Conservation (phyloP, 2,888 invertebrate genomes). For the Branchellion lobata region DNA sequence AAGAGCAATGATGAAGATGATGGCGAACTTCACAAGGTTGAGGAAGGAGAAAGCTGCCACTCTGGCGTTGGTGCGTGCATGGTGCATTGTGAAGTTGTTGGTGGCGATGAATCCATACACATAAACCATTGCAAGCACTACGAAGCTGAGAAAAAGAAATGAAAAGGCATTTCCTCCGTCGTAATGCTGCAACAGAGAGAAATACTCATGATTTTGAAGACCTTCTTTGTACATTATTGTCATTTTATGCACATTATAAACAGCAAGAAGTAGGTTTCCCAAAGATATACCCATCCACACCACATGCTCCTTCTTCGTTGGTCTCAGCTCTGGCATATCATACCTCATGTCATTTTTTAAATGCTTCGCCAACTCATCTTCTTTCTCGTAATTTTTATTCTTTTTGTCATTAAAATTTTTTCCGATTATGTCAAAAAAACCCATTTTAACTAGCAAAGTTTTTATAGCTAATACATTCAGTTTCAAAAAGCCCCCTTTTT, state of each 20-base stretch:
- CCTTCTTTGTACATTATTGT: background rate
- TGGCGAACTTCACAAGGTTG: background rate
- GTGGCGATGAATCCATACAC: background rate
- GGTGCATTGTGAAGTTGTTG: background rate
- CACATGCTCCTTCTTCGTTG: background rate
- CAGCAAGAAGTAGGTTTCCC: background rate
- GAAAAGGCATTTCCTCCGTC: background rate
- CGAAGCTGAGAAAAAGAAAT: background rate
- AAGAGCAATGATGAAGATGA: background rate
- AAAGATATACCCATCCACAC: background rate
- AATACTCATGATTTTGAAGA: background rate
- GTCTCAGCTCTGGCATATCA: too few species aligned
- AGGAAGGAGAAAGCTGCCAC: background rate
- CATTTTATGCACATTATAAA: background rate
- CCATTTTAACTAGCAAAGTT: background rate
- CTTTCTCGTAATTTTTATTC: too few species aligned
- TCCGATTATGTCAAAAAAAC: too few species aligned
- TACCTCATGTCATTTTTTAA: too few species aligned
- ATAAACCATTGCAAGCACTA: background rate
- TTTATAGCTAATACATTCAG: background rate
- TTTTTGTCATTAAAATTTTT: too few species aligned
- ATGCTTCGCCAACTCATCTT: too few species aligned
- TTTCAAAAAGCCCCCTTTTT: background rate
- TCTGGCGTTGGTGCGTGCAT: background rate
- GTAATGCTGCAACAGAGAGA: background rate